Evolutionary conservation across 2,113 vertebrate genomes (phyloP).

Genomic region (Cebidichthys violaceus): DNA sequence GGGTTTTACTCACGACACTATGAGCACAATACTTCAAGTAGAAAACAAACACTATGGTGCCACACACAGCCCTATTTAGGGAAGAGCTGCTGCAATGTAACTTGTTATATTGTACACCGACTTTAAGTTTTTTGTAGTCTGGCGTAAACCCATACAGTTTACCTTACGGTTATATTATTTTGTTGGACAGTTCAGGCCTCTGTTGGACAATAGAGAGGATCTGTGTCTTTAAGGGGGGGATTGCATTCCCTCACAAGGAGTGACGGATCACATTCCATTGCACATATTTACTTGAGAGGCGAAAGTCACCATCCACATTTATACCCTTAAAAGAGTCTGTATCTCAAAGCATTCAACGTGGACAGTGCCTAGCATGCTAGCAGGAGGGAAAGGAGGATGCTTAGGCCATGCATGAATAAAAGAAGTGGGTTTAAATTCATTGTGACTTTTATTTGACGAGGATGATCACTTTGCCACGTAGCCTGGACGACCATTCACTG

Average conservation of each 20-base stretch:
- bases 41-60: background rate
- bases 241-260: constrained; percentile 43
- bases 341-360: constrained; percentile 28
- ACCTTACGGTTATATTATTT: constrained; percentile 45
- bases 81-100: background rate
- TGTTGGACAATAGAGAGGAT: constrained; percentile 27
- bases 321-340: constrained; percentile 26
- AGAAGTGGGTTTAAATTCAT: constrained; percentile 1
- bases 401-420: background rate
- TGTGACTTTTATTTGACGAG: constrained; percentile 33
- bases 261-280: constrained; percentile 59
- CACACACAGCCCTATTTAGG: background rate
- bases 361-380: constrained; percentile 6
- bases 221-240: constrained; percentile 15
- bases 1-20: background rate
- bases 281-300: constrained; percentile 55
- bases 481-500: background rate
- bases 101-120: background rate
- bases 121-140: constrained; percentile 12
- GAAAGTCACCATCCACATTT: constrained; percentile 43
- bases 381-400: background rate
- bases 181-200: constrained; percentile 21
- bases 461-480: background rate
- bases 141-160: background rate
- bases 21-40: background rate